A percentile compares a stretch with the other conserved stretches of the same genome.
These are phyloP conservation scores for Abscondita cerata DNA, from an alignment of 2,888 invertebrate genomes.

Conservation along the genomic window DNA sequence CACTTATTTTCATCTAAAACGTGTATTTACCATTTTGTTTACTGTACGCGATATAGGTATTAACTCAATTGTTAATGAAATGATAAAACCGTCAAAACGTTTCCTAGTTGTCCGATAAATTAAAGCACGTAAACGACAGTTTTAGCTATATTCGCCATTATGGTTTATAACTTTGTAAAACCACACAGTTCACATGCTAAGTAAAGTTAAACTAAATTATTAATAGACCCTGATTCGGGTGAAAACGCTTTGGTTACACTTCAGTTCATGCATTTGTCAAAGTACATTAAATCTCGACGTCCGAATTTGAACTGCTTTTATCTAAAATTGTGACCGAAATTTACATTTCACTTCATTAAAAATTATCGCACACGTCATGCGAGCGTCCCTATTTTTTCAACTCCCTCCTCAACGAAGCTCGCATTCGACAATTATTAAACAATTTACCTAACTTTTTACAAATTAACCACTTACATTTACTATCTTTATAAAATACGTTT, in stretches of 20 bases:
- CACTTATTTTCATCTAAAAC: background rate
- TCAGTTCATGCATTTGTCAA: conserved; percentile 35
- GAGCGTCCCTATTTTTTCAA: conserved; percentile 14
- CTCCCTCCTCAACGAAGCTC: conserved; percentile 14
- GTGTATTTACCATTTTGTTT: background rate
- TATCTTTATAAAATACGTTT: conserved; percentile 25
- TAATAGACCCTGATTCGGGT: conserved; percentile 32
- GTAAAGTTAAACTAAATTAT: conserved; percentile 33
- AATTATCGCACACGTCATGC: conserved; percentile 25
- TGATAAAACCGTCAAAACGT: conserved; percentile 3
- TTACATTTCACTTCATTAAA: conserved; percentile 34
- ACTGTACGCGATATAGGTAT: background rate
- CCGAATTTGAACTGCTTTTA: conserved; percentile 34
- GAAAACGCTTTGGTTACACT: conserved; percentile 33
- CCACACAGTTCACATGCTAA: conserved; percentile 34
- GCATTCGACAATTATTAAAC: conserved; percentile 11
- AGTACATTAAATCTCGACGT: conserved; percentile 34
- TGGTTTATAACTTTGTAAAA: conserved; percentile 45
- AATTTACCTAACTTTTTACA: conserved; percentile 1
- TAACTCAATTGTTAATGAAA: background rate
- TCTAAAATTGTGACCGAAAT: conserved; percentile 32
- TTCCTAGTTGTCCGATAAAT: conserved; percentile 22
- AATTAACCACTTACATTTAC: conserved; percentile 16
- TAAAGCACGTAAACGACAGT: conserved; percentile 37
- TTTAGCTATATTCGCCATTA: conserved; percentile 46